phyloP scores from a whole-genome alignment of 2,888 invertebrate genomes.

The Colletes collaris region DNA sequence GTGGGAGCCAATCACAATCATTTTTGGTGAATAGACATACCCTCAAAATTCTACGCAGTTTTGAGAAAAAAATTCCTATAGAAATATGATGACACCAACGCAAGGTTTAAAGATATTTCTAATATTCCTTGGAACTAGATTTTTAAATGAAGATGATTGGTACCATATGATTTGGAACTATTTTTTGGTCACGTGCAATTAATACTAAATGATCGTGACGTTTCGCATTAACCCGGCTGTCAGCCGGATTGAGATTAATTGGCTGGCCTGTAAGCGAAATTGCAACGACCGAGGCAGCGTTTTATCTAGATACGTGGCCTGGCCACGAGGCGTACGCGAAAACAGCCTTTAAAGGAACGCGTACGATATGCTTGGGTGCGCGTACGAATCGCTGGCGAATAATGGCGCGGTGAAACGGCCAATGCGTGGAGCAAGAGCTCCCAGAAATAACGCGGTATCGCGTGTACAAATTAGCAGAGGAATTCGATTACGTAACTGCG shows the following conservation, averaged over 20 bases:
- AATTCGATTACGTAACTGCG: slow-evolving; percentile 37
- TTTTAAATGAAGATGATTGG: too few relatives aligned
- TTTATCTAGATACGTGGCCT: slow-evolving; percentile 20
- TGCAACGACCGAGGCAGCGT: slow-evolving; percentile 41
- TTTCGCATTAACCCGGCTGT: slow-evolving; percentile 39
- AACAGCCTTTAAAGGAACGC: slow-evolving; percentile 56
- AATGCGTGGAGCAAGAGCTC: slow-evolving; percentile 17
- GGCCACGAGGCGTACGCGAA: slow-evolving; percentile 28
- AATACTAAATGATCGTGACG: slow-evolving; percentile 22
- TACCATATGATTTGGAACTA: not conserved
- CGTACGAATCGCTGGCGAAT: slow-evolving; percentile 57
- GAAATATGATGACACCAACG: too few relatives aligned
- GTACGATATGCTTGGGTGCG: slow-evolving; percentile 60
- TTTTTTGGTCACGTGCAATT: slow-evolving; percentile 34
- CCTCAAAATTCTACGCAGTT: too few relatives aligned
- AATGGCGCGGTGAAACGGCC: slow-evolving; percentile 35
- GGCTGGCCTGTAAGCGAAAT: slow-evolving; percentile 31
- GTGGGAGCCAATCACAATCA: too few relatives aligned
- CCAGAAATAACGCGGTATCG: slow-evolving; percentile 40
- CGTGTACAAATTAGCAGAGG: slow-evolving; percentile 34
- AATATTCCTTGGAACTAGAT: too few relatives aligned
- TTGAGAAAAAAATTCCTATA: too few relatives aligned
- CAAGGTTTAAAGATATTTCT: too few relatives aligned
- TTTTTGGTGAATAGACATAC: too few relatives aligned
- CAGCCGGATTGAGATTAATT: slow-evolving; percentile 57